Base-by-base conservation (phyloP, 2,113 vertebrate genomes). In the Otocyon megalotis region DNA sequence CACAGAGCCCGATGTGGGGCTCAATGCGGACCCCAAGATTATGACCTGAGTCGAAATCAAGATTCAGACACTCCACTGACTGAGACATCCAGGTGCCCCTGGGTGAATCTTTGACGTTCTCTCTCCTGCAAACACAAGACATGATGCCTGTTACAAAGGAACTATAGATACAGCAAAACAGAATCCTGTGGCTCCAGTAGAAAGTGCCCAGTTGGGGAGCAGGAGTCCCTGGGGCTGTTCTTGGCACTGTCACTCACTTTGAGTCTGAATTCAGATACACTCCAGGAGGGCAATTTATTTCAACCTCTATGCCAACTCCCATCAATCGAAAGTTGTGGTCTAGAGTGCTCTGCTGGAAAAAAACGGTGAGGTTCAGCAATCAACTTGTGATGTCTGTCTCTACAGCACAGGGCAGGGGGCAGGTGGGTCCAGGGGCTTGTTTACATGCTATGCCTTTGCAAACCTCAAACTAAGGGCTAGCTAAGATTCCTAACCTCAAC, bases 341-440 rank as follows among this genome's bases (percentile, higher is more conserved):
- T 20, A 16, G n/a, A 67, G 28, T n/a, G 13, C 58, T 76, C 8
- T 14, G 8, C 10, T 74, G 88, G 89, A 79, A 79, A 72, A 30
- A 30, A 37, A 63, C 0, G 2, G 37, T 11, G 28, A 82, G 28
- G 37, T 32, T 90, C 9, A 2, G 9, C 13, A 8, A 72, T 90
- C 0, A 1, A 80, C 72, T 83, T 12, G 54, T 83, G 28, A 87
- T 72, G 62, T 87, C 85, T 93, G 69, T 54, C 35, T 43, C 62
- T 32, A 22, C 53, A 54, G 13, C 26, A 9, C 1, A 2, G 1
- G 43, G 28, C 8, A 3, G 4, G 22, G 26, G 43, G 22, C 0
- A 2, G 30, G 17, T 48, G 35, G 48, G 30, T 76, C 82, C 43
- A 35, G 63, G n/a, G 50, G 62, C 10, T 60, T 54, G 15, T 14